Conservation (phyloP, 2,888 invertebrate species). For the Phymatocera aterrima region DNA sequence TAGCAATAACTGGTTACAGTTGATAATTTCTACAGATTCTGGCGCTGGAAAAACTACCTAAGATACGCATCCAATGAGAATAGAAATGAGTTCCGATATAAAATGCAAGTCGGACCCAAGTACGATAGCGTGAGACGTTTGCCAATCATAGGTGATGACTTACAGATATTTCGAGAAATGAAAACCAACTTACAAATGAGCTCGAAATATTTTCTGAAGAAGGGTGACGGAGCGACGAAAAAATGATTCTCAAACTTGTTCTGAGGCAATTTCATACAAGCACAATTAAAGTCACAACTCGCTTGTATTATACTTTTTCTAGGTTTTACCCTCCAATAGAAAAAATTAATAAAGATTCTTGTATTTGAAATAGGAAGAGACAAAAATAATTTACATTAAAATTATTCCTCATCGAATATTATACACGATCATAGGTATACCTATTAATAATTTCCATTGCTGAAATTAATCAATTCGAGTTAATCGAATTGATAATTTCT, state of each 20-base stretch:
- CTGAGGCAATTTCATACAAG: not conserved
- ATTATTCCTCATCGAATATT: slow-evolving; percentile 10
- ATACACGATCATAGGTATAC: not conserved
- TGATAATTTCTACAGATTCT: slow-evolving; percentile 49
- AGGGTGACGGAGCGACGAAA: not conserved
- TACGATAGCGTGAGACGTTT: slow-evolving; percentile 47
- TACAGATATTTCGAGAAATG: slow-evolving; percentile 21
- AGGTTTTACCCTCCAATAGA: too few relatives aligned
- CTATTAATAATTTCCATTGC: not conserved
- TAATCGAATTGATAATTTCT: slow-evolving; percentile 78
- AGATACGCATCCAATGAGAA: slow-evolving; percentile 50
- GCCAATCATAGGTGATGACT: slow-evolving; percentile 50
- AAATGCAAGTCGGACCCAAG: slow-evolving; percentile 50
- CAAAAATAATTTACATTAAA: slow-evolving; percentile 3
- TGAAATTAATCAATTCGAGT: slow-evolving; percentile 39
- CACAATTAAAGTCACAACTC: not conserved
- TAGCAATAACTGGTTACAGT: slow-evolving; percentile 41
- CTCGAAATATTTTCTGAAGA: not conserved
- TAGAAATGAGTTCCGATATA: slow-evolving; percentile 49
- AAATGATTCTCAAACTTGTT: not conserved
- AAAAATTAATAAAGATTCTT: not conserved
- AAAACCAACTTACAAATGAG: not conserved
- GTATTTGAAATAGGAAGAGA: not conserved
- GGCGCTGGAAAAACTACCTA: slow-evolving; percentile 53
- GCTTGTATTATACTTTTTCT: too few relatives aligned